These are phyloP conservation scores for Diplogasteroides magnus DNA, from an alignment of 1,140 invertebrate species.

Conservation along the genomic window DNA sequence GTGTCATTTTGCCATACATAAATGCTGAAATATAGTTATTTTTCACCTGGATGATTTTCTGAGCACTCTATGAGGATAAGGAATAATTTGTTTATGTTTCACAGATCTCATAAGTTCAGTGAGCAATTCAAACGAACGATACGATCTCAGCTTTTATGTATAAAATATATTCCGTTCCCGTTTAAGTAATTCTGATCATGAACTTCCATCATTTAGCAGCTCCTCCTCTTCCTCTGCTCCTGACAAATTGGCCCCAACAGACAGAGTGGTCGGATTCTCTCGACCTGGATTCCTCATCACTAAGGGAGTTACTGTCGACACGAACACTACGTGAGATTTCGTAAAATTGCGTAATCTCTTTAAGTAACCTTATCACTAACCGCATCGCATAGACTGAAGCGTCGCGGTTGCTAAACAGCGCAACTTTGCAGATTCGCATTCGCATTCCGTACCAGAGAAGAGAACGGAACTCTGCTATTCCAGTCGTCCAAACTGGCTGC, in stretches of 20 bases:
- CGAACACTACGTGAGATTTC: constrained; percentile 16
- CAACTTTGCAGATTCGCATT: constrained; percentile 40
- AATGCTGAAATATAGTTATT: no score
- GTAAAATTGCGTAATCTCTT: no score
- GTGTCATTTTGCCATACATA: no score
- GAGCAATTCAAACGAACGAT: no score
- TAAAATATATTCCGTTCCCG: not conserved
- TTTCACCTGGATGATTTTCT: no score
- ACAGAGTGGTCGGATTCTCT: constrained; percentile 45
- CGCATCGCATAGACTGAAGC: no score
- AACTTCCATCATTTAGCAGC: not conserved
- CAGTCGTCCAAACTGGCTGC: constrained; percentile 34
- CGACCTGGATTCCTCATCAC: constrained; percentile 40
- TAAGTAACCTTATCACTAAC: no score
- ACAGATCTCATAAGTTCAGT: no score
- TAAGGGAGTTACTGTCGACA: constrained; percentile 23
- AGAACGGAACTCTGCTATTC: constrained; percentile 48
- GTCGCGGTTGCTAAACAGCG: not conserved
- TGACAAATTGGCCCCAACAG: constrained; percentile 37
- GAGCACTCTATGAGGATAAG: no score
- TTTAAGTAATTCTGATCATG: not conserved
- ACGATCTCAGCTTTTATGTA: no score
- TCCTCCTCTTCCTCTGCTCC: not conserved
- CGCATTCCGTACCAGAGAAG: constrained; percentile 43
- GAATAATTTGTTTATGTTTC: no score